phyloP scores from a whole-genome alignment of 2,113 vertebrate species.

The Brachyhypopomus occidentalis region DNA sequence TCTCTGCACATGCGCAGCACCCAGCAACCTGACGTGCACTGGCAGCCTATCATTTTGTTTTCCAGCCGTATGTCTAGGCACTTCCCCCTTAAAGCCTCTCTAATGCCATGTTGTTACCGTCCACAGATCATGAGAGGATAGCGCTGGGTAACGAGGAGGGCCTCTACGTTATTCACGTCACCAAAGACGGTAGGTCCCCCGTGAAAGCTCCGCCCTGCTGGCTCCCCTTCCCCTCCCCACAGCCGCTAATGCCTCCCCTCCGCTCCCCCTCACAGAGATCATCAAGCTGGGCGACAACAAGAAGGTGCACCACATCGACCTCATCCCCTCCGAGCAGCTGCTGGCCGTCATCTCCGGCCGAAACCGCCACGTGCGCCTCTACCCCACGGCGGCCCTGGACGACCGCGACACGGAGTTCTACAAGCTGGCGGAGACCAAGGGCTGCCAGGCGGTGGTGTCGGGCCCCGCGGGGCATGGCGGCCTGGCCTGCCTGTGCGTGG shows the following conservation, averaged over 20 bases:
- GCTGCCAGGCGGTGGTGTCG: conserved; percentile 88
- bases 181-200: conserved; percentile 91
- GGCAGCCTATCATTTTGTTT: no score
- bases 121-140: conserved; percentile 93
- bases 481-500: conserved; percentile 91
- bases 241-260: not conserved
- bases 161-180: conserved; percentile 94
- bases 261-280: conserved; percentile 78
- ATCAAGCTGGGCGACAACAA: conserved; percentile 96
- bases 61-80: no score
- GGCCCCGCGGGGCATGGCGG: conserved; percentile 84
- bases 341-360: conserved; percentile 94
- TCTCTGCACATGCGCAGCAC: not conserved
- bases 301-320: conserved; percentile 94
- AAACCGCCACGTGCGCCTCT: conserved; percentile 94
- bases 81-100: no score
- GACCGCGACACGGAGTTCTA: conserved; percentile 90
- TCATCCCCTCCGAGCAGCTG: conserved; percentile 89
- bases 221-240: not conserved
- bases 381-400: conserved; percentile 86
- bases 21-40: no score
- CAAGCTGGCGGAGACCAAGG: conserved; percentile 93
- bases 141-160: conserved; percentile 98
- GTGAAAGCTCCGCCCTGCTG: not conserved
- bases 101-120: conserved; percentile 6